A percentile compares a stretch with the other conserved stretches of the same genome.
Evolutionary conservation across 2,888 invertebrate species (phyloP).

Genomic region (Timema cristinae): DNA sequence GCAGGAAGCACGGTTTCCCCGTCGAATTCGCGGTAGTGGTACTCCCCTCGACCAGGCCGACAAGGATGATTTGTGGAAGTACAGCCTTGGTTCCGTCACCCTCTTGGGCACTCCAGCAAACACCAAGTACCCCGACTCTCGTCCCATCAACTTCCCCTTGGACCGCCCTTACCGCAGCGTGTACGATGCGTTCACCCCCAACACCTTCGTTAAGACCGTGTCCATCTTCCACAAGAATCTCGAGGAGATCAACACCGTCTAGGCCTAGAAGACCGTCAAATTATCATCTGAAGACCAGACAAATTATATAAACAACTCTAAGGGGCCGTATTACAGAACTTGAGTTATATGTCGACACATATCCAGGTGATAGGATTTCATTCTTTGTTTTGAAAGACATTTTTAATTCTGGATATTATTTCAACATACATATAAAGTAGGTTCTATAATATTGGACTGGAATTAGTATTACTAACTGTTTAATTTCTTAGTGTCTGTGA

Average conservation of each 20-base stretch:
- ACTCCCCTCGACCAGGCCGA: slow-evolving; percentile 49
- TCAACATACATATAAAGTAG: too few relatives aligned
- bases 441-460: too few relatives aligned
- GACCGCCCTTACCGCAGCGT: slow-evolving; percentile 50
- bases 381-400: too few relatives aligned
- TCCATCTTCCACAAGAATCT: slow-evolving; percentile 54
- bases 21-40: slow-evolving; percentile 62
- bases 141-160: slow-evolving; percentile 56
- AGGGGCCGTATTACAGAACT: too few relatives aligned
- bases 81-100: slow-evolving; percentile 57
- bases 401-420: too few relatives aligned
- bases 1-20: slow-evolving; percentile 60
- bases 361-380: too few relatives aligned
- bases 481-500: too few relatives aligned
- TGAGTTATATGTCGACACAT: too few relatives aligned
- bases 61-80: slow-evolving; percentile 33
- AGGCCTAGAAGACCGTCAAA: too few relatives aligned
- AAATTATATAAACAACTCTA: too few relatives aligned
- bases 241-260: slow-evolving; percentile 24
- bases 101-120: slow-evolving; percentile 36
- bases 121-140: slow-evolving; percentile 49
- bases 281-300: too few relatives aligned
- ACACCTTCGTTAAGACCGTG: slow-evolving; percentile 59
- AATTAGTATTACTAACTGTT: too few relatives aligned
- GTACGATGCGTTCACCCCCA: slow-evolving; percentile 46